Percentiles rank a stretch among this genome's conserved stretches.
Conservation (phyloP, 2,113 vertebrate genomes). For the Artemisiospiza belli region DNA sequence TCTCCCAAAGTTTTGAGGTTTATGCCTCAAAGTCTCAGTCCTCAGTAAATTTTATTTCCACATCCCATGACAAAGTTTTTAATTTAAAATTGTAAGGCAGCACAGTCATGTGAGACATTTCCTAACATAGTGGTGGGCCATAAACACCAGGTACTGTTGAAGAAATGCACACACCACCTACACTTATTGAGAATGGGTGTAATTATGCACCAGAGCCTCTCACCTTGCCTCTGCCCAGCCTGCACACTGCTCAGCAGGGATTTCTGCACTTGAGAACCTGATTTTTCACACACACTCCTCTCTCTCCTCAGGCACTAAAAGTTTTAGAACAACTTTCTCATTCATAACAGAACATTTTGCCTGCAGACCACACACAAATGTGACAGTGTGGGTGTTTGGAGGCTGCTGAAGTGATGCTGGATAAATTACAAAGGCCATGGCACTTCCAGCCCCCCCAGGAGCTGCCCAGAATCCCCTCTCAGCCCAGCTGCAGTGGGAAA, state of each 20-base stretch:
- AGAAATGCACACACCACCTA: neutral
- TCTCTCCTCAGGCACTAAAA: neutral
- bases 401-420: neutral
- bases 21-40: neutral
- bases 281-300: neutral
- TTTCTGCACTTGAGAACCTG: neutral
- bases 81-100: neutral
- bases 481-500: neutral
- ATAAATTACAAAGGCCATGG: neutral
- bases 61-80: neutral
- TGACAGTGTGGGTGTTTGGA: neutral
- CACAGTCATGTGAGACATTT: neutral
- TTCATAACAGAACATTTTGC: neutral
- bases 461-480: neutral
- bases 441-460: neutral
- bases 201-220: neutral
- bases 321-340: neutral
- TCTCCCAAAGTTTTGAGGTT: neutral
- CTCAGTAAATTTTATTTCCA: neutral
- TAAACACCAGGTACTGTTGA: neutral
- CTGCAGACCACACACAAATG: neutral
- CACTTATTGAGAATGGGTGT: fast-evolving
- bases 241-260: neutral
- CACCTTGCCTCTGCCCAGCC: neutral
- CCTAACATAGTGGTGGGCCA: neutral